Base-by-base conservation (phyloP, 2,797 vertebrate genomes). In the Semaprochilodus insignis region DNA sequence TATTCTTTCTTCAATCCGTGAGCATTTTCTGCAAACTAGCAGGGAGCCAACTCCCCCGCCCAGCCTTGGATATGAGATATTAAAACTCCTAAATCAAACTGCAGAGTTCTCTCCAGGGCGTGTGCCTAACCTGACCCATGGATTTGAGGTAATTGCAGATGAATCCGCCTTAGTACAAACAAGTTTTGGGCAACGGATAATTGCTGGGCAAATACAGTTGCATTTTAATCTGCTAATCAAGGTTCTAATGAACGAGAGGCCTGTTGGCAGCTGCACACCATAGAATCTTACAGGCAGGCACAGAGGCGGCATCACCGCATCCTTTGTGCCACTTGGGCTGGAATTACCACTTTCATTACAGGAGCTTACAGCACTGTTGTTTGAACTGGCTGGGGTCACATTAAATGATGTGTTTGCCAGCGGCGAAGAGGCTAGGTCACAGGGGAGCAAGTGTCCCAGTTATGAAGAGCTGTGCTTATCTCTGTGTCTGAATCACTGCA, bases 341-440 rank as follows among this genome's bases (percentile, higher is more conserved):
- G 90, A 94, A 93, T 94, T 93, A 93, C 90, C 88, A 88, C 88
- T 94, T 94, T 94, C 93, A 94, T 94, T 92, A 94, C 88, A 85
- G 89, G 90, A 91, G 92, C 91, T 93, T 90, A 90, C 85, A 87
- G 89, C 83, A 87, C 86, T 89, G 85, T 88, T 80, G 71, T 86
- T 87, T 91, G 88, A 87, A 80, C 86, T 63, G 90, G 88, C 90
- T 91, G 88, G 90, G 93, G 93, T 93, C 91, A 92, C 90, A 93
- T 89, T 91, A 94, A 94, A 93, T 92, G 84, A 92, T 93, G 89
- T 92, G 91, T 92, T 94, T 91, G 93, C 93, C 93, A 92, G 91
- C 91, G 91, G 89, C 89, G 87, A 89, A 87, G 90, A 89, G 90
- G 87, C 92, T 87, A 88, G 90, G 92, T 93, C 93, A 91, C 92